Base-by-base conservation (phyloP, 2,113 vertebrate species). In the Ophiodon elongatus region DNA sequence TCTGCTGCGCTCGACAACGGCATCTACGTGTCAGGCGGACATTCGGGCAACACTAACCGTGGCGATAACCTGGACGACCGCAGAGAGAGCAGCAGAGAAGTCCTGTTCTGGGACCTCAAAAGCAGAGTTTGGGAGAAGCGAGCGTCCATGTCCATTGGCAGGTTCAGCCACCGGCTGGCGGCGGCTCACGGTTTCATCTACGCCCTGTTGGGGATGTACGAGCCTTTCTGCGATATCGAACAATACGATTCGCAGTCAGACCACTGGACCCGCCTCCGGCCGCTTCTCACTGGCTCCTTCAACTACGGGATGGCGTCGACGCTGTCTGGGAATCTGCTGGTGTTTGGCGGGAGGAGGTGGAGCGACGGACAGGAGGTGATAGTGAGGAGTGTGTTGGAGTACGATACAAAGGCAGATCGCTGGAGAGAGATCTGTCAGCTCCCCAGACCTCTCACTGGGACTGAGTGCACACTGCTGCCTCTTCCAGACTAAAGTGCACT, bases 151-250 rank as follows among this genome's bases (percentile, higher is more conserved):
- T 94, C 95, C 80, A 96, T 98, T 13, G 97, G 95, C 80, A 96
- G 98, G 50, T 98, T 97, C 57, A 95, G 97, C 15, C 98, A 99
- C 83, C 96, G 98, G 85, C 95, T 99, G 94, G 96, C 97, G 2
- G 93, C 95, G 0, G 94, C 97, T 60, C 92, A 94, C 5, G 96
- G 95, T 0, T 89, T 90, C n/a, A 94, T 99, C 89, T 99, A 97
- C 71, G 96, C 97, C n/a, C 96, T 99, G 84, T 81, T 99, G 88
- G 98, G 98, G 14, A 94, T 96, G 86, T 98, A 97, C 2, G 98
- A 99, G 87, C 97, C 97, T 3, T 99, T 98, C 91, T 98, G 97
- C 6, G 97, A 99, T 76, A 98, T 99, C 1, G 98, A 99, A 88
- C 94, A 94, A 67, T 99, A 98, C 0, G 95, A 98, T 52, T 93